phyloP scores from a whole-genome alignment of 2,888 invertebrate species.

The Drosophila paranaensis region DNA sequence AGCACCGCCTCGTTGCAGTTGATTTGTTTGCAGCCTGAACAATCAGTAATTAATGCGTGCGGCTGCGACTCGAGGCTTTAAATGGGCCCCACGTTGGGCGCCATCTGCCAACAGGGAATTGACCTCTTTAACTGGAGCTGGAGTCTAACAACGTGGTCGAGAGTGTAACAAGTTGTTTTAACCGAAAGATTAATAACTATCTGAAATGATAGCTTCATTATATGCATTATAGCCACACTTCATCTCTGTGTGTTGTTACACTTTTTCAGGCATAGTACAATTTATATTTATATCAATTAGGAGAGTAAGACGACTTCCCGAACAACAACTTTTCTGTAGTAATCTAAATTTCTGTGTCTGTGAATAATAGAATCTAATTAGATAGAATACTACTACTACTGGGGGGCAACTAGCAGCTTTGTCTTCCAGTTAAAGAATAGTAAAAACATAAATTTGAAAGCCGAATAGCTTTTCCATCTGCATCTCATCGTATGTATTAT shows the following conservation, averaged over 20 bases:
- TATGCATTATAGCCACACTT: no score
- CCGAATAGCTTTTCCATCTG: background rate
- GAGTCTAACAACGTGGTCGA: background rate
- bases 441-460: no score
- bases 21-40: slow-evolving; percentile 35
- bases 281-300: background rate
- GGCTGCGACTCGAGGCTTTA: slow-evolving; percentile 32
- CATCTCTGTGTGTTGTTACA: background rate
- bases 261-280: background rate
- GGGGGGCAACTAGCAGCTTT: no score
- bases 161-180: background rate
- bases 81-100: slow-evolving; percentile 24
- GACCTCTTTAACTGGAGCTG: background rate
- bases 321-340: no score
- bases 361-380: no score
- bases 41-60: slow-evolving; percentile 48
- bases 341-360: no score
- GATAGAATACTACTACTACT: no score
- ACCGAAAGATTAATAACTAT: background rate
- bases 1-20: slow-evolving; percentile 30
- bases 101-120: slow-evolving; percentile 9
- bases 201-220: no score
- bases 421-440: no score
- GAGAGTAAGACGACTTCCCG: background rate
- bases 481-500: background rate